Evolutionary conservation across 2,113 vertebrate species (phyloP).

Genomic region (Phyllopteryx taeniolatus): DNA sequence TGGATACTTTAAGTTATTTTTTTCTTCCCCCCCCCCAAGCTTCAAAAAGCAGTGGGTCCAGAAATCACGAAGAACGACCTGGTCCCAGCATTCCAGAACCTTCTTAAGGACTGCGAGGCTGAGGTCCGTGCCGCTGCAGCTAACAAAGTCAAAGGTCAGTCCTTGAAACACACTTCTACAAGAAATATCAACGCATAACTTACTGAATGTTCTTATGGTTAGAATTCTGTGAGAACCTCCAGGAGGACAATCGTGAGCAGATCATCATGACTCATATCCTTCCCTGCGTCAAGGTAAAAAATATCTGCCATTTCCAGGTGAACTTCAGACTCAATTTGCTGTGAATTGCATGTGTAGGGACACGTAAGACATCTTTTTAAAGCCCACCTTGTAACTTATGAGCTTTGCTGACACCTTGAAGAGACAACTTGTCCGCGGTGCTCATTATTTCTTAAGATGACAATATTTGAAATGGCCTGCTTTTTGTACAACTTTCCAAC

Average conservation of each 20-base stretch:
- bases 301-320: neutral
- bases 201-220: conserved; percentile 14
- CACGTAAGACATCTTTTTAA: conserved; percentile 13
- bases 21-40: conserved; percentile 60
- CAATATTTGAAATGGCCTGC: neutral
- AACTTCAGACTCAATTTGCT: conserved; percentile 2
- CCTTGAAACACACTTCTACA: neutral
- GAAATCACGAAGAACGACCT: conserved; percentile 87
- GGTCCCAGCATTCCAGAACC: conserved; percentile 87
- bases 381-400: neutral
- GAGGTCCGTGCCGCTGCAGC: conserved; percentile 87
- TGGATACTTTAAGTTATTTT: neutral
- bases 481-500: conserved; percentile 32
- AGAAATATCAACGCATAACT: neutral
- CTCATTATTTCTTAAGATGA: neutral
- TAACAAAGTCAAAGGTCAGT: conserved; percentile 87
- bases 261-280: conserved; percentile 90
- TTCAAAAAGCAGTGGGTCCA: conserved; percentile 88
- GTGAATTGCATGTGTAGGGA: neutral
- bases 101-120: conserved; percentile 89
- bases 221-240: conserved; percentile 91
- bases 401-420: neutral
- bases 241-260: conserved; percentile 82
- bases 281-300: conserved; percentile 86
- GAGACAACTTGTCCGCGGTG: neutral